These are phyloP conservation scores for Euclidia mi DNA, from an alignment of 2,888 invertebrate genomes.

Conservation along the genomic window DNA sequence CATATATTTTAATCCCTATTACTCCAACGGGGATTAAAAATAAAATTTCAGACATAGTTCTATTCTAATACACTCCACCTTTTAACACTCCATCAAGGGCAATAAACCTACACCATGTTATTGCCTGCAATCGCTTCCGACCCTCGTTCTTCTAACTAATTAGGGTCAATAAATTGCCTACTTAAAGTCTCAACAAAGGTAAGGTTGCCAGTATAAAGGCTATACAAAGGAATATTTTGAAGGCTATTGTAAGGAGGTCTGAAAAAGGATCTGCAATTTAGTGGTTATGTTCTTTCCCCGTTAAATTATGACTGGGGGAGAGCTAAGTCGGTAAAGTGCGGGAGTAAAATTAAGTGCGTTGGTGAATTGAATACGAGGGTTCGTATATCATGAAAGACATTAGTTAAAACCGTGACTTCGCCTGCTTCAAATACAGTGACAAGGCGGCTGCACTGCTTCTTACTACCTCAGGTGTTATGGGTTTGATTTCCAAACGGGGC, in stretches of 20 bases:
- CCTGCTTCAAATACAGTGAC: no score
- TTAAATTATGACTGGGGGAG: constrained; percentile 13
- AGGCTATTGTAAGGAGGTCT: constrained; percentile 26
- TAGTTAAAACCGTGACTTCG: no score
- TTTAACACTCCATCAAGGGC: background rate
- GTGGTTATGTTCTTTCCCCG: constrained; percentile 13
- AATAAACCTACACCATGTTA: constrained; percentile 11
- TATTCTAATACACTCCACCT: no score
- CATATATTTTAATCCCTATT: no score
- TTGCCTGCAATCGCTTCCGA: constrained; percentile 7
- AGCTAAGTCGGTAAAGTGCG: background rate
- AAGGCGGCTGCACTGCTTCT: no score
- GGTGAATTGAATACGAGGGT: no score
- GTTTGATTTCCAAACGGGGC: no score
- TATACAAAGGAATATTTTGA: constrained; percentile 26
- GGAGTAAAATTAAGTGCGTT: constrained; percentile 6
- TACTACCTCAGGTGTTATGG: no score
- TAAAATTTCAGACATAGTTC: no score
- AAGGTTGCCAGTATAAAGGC: constrained; percentile 9
- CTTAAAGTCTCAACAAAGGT: constrained; percentile 34
- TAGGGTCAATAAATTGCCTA: constrained; percentile 47
- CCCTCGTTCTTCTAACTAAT: constrained; percentile 36
- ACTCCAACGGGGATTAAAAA: no score
- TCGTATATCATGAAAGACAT: no score
- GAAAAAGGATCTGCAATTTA: constrained; percentile 6